phyloP scores from a whole-genome alignment of 2,888 invertebrate genomes.

The Autographa gamma region DNA sequence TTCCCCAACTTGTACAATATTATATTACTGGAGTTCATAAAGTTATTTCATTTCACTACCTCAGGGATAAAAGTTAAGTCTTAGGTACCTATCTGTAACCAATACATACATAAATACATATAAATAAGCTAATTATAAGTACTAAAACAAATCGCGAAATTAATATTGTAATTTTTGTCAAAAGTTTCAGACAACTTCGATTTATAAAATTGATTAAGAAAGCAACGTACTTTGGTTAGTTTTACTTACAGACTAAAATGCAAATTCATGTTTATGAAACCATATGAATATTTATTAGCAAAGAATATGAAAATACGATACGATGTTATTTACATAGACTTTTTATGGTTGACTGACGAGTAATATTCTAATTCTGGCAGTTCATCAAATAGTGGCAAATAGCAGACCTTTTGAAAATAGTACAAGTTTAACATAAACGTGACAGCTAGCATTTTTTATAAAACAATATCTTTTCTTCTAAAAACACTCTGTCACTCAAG shows the following conservation, averaged over 20 bases:
- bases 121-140: slow-evolving; percentile 16
- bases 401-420: too few relatives aligned
- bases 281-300: too few relatives aligned
- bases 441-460: too few relatives aligned
- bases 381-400: too few relatives aligned
- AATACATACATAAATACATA: slow-evolving; percentile 61
- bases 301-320: too few relatives aligned
- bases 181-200: slow-evolving; percentile 11
- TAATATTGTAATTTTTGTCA: slow-evolving; percentile 16
- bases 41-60: slow-evolving; percentile 79
- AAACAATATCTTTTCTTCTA: too few relatives aligned
- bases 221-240: neutral
- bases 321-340: too few relatives aligned
- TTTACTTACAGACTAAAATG: neutral
- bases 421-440: too few relatives aligned
- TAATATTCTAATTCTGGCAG: too few relatives aligned
- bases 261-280: too few relatives aligned
- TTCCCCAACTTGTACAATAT: slow-evolving; percentile 68
- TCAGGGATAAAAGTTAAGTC: slow-evolving; percentile 68
- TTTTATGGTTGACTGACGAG: too few relatives aligned
- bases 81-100: slow-evolving; percentile 55
- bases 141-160: slow-evolving; percentile 25
- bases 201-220: slow-evolving; percentile 21
- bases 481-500: too few relatives aligned
- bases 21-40: slow-evolving; percentile 73